Evolutionary conservation across 1,140 invertebrate species (phyloP).

Genomic region (Coenobita brevimanus): DNA sequence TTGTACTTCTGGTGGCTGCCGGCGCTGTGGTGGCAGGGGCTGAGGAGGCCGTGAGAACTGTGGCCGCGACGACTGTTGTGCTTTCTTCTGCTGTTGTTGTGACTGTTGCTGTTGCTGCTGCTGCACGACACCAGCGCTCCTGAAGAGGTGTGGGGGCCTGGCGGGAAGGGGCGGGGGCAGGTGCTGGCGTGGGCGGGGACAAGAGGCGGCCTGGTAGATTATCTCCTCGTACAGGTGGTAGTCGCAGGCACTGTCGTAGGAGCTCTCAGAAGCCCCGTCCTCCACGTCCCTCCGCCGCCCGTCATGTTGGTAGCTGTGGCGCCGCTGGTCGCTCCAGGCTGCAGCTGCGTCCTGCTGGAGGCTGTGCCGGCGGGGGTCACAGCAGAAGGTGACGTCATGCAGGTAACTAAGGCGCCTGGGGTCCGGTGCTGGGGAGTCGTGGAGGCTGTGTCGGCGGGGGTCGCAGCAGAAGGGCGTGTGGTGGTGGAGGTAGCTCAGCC

Average conservation of each 20-base stretch:
- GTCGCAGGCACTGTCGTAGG: conserved; percentile 56
- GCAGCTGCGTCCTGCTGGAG: neutral
- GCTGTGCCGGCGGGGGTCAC: neutral
- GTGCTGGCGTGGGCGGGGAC: conserved; percentile 14
- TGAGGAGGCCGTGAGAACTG: neutral
- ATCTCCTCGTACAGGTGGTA: conserved; percentile 60
- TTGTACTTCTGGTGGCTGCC: conserved; percentile 44
- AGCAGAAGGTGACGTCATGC: neutral
- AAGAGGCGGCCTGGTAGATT: conserved; percentile 35
- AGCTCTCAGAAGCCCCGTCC: conserved; percentile 43
- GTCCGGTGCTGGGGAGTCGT: conserved; percentile 1
- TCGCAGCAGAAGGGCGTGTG: neutral
- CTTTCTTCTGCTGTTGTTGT: neutral
- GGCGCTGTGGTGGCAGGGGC: conserved; percentile 26
- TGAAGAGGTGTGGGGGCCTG: conserved; percentile 49
- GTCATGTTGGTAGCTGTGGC: conserved; percentile 33
- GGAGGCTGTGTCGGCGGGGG: conserved; percentile 32
- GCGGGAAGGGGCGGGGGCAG: conserved; percentile 50
- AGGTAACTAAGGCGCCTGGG: conserved; percentile 15
- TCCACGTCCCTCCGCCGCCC: neutral
- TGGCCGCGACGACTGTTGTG: neutral
- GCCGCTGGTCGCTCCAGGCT: conserved; percentile 15
- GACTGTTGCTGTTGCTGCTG: neutral
- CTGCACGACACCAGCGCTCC: neutral
- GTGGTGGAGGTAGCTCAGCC: neutral